phyloP scores from a whole-genome alignment of 2,797 vertebrate species.

The Onychomys arenicola region DNA sequence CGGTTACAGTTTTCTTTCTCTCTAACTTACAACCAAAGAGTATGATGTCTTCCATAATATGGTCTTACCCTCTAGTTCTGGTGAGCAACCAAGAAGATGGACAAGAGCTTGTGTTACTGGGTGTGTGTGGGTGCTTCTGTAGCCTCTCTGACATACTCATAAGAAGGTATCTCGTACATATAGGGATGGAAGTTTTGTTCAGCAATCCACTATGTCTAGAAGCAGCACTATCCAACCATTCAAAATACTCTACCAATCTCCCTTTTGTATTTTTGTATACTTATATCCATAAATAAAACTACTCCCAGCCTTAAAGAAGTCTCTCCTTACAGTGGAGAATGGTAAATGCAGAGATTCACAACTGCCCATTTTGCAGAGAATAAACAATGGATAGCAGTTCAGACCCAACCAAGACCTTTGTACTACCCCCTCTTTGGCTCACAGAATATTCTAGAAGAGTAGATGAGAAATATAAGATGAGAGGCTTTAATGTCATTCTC shows the following conservation, averaged over 20 bases:
- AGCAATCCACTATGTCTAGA: neutral
- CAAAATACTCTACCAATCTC: neutral
- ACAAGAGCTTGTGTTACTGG: neutral
- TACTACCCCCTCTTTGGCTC: neutral
- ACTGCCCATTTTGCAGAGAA: neutral
- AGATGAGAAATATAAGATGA: neutral
- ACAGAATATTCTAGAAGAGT: neutral
- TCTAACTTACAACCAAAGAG: neutral
- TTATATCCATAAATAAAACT: neutral
- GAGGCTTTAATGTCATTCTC: neutral
- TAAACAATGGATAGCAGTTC: neutral
- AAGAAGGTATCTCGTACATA: too few relatives aligned
- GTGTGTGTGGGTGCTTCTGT: neutral
- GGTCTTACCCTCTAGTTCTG: neutral
- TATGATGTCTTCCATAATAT: neutral
- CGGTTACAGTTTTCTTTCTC: neutral
- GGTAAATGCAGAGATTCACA: neutral
- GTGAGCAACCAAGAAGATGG: neutral
- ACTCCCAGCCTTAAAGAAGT: neutral
- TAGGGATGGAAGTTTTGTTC: neutral
- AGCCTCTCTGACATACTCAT: neutral
- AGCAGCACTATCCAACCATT: neutral
- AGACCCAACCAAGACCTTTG: neutral
- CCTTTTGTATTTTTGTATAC: neutral
- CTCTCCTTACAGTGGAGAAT: neutral